Conservation (phyloP, 2,797 vertebrate genomes). For the Anableps anableps region DNA sequence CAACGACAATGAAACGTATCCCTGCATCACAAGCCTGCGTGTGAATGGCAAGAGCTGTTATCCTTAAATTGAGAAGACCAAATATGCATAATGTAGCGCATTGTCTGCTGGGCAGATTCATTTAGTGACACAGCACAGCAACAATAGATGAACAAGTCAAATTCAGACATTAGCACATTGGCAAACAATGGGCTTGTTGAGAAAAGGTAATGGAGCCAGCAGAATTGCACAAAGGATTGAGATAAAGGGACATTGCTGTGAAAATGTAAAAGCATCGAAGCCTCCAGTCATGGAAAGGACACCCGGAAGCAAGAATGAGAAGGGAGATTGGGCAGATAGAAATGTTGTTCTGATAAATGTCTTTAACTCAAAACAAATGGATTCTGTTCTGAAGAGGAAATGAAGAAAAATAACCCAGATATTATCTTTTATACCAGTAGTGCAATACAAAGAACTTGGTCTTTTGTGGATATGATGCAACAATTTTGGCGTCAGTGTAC, state of each 20-base stretch:
- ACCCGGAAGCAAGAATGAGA: slow-evolving; percentile 26
- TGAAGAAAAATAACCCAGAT: neutral
- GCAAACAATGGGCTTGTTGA: slow-evolving; percentile 77
- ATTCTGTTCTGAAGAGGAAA: slow-evolving; percentile 1
- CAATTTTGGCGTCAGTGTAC: neutral
- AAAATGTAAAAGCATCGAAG: slow-evolving; percentile 58
- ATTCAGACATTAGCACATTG: slow-evolving; percentile 76
- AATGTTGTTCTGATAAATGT: slow-evolving; percentile 22
- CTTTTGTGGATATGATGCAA: neutral
- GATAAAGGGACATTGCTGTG: slow-evolving; percentile 70
- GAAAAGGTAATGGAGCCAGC: slow-evolving; percentile 80
- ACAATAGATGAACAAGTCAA: slow-evolving; percentile 77
- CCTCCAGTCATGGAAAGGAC: slow-evolving; percentile 34
- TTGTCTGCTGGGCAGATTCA: slow-evolving; percentile 72
- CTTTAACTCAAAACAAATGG: slow-evolving; percentile 7
- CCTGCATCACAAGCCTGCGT: slow-evolving; percentile 55
- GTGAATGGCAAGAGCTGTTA: slow-evolving; percentile 73
- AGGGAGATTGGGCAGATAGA: slow-evolving; percentile 15
- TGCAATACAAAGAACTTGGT: neutral
- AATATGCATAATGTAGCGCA: slow-evolving; percentile 72
- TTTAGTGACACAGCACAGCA: slow-evolving; percentile 62
- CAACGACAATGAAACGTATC: slow-evolving; percentile 59
- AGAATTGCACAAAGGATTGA: slow-evolving; percentile 61
- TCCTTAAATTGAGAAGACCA: slow-evolving; percentile 77
- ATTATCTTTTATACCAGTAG: neutral